Percentiles rank a stretch among this genome's conserved stretches.
These are phyloP conservation scores for Myotis myotis DNA, from an alignment of 2,797 vertebrate genomes.

Conservation along the genomic window DNA sequence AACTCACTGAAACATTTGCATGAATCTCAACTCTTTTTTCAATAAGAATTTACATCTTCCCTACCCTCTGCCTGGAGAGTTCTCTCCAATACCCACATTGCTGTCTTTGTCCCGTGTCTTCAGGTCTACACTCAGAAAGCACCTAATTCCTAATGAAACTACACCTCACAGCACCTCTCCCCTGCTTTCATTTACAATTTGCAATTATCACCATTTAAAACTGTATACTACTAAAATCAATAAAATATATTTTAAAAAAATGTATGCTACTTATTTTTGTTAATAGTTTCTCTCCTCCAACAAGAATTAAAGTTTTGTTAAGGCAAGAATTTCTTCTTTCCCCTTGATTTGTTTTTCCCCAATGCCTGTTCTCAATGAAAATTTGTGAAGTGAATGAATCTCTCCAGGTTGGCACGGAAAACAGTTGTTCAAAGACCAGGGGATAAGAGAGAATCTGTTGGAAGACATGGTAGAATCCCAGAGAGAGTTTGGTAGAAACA, in stretches of 20 bases:
- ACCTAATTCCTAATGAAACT: neutral
- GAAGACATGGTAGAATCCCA: neutral
- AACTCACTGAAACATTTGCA: neutral
- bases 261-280: neutral
- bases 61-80: neutral
- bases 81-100: neutral
- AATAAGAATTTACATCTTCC: neutral
- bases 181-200: neutral
- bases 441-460: neutral
- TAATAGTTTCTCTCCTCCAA: neutral
- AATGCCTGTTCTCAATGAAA: neutral
- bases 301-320: neutral
- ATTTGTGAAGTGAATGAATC: neutral
- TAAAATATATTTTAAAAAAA: neutral
- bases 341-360: neutral
- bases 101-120: neutral
- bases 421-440: neutral
- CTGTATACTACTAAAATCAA: neutral
- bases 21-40: neutral
- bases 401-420: neutral
- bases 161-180: neutral
- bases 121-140: neutral
- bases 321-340: neutral
- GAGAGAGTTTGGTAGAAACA: neutral
- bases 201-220: neutral